A percentile compares a stretch with the other conserved stretches of the same genome.
These are phyloP conservation scores for Arnoldichthys spilopterus DNA, from an alignment of 2,797 vertebrate genomes.

Conservation along the genomic window DNA sequence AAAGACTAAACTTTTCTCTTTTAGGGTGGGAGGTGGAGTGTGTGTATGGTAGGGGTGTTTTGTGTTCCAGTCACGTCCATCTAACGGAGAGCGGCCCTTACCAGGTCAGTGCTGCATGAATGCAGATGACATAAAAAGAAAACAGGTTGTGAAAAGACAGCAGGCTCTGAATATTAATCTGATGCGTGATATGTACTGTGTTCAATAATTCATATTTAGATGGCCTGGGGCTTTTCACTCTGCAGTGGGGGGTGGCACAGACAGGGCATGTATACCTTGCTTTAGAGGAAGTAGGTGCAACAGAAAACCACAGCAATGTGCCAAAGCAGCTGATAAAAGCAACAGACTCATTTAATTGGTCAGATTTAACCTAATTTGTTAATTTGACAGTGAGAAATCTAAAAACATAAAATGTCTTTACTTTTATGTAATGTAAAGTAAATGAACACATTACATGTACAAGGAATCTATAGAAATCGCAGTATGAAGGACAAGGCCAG, in stretches of 20 bases:
- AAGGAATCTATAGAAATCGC: no score
- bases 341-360: neutral
- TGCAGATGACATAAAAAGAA: slow-evolving; percentile 41
- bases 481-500: no score
- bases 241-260: slow-evolving; percentile 3
- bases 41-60: neutral
- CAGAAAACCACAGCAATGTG: slow-evolving; percentile 11
- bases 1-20: slow-evolving; percentile 28
- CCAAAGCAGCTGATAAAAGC: neutral
- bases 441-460: no score
- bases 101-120: slow-evolving; percentile 45
- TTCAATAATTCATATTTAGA: slow-evolving; percentile 78
- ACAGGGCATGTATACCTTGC: neutral
- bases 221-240: slow-evolving; percentile 63
- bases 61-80: slow-evolving; percentile 44
- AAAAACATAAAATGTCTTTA: no score
- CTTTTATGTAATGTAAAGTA: no score
- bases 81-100: slow-evolving; percentile 21
- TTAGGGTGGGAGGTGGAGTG: neutral
- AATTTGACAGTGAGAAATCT: no score
- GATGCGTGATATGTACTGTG: slow-evolving; percentile 55
- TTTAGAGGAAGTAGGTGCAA: slow-evolving; percentile 7
- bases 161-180: slow-evolving; percentile 70
- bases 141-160: slow-evolving; percentile 26
- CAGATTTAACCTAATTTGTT: no score